Base-by-base conservation (phyloP, 2,888 invertebrate genomes). In the Alentia gelatinosa region DNA sequence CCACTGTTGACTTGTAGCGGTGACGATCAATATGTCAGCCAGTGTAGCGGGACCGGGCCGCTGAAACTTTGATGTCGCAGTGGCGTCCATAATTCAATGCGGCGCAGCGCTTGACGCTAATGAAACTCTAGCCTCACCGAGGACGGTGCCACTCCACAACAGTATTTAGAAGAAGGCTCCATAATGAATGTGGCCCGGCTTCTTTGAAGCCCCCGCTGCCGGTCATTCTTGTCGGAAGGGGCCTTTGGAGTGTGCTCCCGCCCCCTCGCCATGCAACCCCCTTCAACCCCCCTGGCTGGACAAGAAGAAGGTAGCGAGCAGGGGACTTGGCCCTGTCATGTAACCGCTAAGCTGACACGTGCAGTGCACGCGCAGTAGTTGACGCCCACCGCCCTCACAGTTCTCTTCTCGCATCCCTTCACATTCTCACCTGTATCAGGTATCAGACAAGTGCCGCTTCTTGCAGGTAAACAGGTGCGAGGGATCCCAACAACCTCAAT, bases 111-210 rank as follows among this genome's bases (percentile, higher is more conserved):
- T 1, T 47, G 86, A 47, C 86, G 86, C 86, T 86, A 86, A 86
- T 86, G 86, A 86, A 86, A 86, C 86, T 86, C 30, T 86, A 86
- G 86, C 86, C 86, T 15, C 26, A 47, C n/a, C 79, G 35, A n/a
- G 26, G 37, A 1, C 79, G 37, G 35, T n/a, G 15, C 37, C 39
- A 26, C 4, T 12, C 79, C 79, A 15, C 19, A 12, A 35, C 79
- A 79, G 79, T 79, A 79, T 79, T 79, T 79, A 79, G 79, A 79
- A 79, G 79, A 35, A 12, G 37, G 35, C 79, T 79, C 37, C 9
- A 79, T 79, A 79, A 79, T 79, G 79, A 39, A 79, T 79, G 79
- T 39, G 4, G 9, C 35, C 4, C 12, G n/a, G 37, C 79, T 39
- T 79, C 79, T 79, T 79, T 79, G 79, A 79, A 79, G 37, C 35